phyloP scores from a whole-genome alignment of 2,113 vertebrate species.

The Indri indri region DNA sequence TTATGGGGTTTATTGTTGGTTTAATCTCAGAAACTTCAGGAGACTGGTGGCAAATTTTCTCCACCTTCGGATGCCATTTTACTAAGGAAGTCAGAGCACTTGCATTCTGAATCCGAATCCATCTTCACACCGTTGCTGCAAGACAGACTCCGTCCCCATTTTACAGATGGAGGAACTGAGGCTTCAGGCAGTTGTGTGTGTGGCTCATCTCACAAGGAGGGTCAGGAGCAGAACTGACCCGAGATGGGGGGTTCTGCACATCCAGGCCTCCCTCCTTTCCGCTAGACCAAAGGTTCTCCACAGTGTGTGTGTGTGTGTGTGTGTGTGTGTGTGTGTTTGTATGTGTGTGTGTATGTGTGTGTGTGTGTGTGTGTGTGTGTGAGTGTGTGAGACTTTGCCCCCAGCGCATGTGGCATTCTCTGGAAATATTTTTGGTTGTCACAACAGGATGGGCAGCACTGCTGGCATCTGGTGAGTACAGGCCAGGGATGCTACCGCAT shows the following conservation, averaged over 20 bases:
- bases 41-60: not conserved
- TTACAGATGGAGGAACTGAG: not conserved
- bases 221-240: not conserved
- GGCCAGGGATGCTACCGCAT: not conserved
- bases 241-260: not conserved
- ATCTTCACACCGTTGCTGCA: not conserved
- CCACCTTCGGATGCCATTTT: not conserved
- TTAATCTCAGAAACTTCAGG: not conserved
- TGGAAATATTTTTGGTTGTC: not conserved
- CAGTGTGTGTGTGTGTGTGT: too few species aligned
- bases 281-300: not conserved
- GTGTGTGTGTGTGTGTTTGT: too few species aligned
- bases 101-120: not conserved
- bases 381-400: not conserved
- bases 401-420: not conserved
- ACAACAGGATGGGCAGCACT: not conserved
- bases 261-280: not conserved
- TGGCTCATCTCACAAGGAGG: too few species aligned
- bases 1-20: not conserved
- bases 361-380: too few species aligned
- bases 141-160: not conserved
- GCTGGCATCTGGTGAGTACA: not conserved
- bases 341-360: too few species aligned
- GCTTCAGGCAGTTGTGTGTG: not conserved
- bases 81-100: not conserved